phyloP scores from a whole-genome alignment of 2,797 vertebrate genomes.

The Urophycis tenuis region DNA sequence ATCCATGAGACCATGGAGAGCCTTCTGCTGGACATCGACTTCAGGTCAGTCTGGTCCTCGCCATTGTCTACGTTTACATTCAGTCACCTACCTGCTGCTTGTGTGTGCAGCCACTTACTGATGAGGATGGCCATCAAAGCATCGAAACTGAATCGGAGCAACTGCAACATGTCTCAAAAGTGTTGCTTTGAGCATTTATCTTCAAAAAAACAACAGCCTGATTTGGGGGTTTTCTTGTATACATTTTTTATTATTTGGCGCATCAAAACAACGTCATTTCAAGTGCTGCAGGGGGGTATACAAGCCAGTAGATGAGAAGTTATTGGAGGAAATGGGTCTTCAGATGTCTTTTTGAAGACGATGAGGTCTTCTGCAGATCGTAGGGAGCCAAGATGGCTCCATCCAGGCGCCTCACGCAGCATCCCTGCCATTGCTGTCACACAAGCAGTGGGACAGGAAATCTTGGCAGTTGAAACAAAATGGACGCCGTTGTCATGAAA shows the following conservation, averaged over 20 bases:
- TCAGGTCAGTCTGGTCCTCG: slow-evolving; percentile 71
- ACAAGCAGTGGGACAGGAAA: too few relatives aligned
- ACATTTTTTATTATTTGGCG: not conserved
- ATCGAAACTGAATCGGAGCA: not conserved
- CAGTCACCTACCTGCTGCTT: not conserved
- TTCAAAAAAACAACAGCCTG: not conserved
- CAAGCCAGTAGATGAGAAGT: not conserved
- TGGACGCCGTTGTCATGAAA: too few relatives aligned
- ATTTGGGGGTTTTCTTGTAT: not conserved
- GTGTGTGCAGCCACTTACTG: not conserved
- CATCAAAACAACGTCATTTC: too few relatives aligned
- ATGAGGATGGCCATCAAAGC: not conserved
- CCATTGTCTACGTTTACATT: not conserved
- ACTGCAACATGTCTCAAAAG: not conserved
- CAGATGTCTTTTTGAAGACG: not conserved
- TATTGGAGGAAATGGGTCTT: not conserved
- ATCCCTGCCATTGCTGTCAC: too few relatives aligned
- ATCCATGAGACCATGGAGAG: slow-evolving; percentile 71
- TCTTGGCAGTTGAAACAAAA: not conserved
- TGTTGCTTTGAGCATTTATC: not conserved
- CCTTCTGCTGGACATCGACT: slow-evolving; percentile 93
- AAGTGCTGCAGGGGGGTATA: not conserved
- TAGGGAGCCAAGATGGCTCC: not conserved
- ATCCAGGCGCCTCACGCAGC: not conserved
- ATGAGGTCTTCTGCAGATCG: not conserved